Conservation (phyloP, 2,888 invertebrate genomes). For the Drosophila koepferae region DNA sequence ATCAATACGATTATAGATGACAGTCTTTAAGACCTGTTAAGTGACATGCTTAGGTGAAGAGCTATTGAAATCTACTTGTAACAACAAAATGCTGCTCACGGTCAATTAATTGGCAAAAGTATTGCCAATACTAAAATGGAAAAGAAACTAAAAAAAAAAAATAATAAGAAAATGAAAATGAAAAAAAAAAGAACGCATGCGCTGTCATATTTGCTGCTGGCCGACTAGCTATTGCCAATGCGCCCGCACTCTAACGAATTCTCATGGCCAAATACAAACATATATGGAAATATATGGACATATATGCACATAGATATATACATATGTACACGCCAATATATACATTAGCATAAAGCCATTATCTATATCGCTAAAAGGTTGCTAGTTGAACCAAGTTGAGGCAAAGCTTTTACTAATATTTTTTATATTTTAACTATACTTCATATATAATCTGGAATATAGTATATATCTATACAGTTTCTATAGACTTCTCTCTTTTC, state of each 20-base stretch:
- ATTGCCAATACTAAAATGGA: constrained; percentile 35
- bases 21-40: neutral
- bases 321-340: neutral
- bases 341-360: constrained; percentile 5
- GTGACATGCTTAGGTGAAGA: neutral
- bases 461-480: no score
- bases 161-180: neutral
- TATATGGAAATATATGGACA: constrained; percentile 4
- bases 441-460: neutral
- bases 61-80: constrained; percentile 17
- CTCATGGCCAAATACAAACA: constrained; percentile 45
- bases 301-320: constrained; percentile 3
- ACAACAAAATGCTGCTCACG: constrained; percentile 40
- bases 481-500: no score
- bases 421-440: neutral
- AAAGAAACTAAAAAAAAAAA: neutral
- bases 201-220: constrained; percentile 32
- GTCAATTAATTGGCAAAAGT: constrained; percentile 51
- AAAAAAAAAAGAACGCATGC: constrained; percentile 41
- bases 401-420: neutral
- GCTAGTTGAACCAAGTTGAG: neutral
- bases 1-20: neutral
- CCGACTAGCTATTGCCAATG: constrained; percentile 46
- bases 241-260: constrained; percentile 13
- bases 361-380: neutral